Conservation (phyloP, 2,113 vertebrate genomes). For the Xenopus borealis region DNA sequence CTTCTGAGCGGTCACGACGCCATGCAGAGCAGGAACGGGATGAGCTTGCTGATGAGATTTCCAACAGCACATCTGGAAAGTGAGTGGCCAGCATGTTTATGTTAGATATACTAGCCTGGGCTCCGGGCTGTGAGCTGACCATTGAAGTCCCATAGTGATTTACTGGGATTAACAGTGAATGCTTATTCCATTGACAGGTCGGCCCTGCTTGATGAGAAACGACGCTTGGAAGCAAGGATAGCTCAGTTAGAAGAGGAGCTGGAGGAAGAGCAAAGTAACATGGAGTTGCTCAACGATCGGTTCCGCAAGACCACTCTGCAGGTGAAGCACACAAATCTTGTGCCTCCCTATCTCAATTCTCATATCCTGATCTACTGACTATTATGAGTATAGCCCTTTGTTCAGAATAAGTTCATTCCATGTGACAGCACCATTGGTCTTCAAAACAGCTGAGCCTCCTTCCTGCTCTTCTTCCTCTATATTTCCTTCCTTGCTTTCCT, state of each 20-base stretch:
- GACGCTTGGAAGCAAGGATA: slow-evolving; percentile 88
- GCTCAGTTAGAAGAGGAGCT: slow-evolving; percentile 93
- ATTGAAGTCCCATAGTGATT: too few species aligned
- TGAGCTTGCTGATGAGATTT: slow-evolving; percentile 91
- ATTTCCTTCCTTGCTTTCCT: too few species aligned
- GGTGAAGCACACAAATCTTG: slow-evolving; percentile 59
- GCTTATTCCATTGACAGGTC: slow-evolving; percentile 66
- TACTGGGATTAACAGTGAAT: too few species aligned
- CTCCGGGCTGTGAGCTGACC: too few species aligned
- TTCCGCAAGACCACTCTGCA: slow-evolving; percentile 91
- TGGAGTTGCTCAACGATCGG: slow-evolving; percentile 92
- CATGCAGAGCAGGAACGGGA: slow-evolving; percentile 94
- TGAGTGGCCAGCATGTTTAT: slow-evolving; percentile 60
- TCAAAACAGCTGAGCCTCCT: too few species aligned
- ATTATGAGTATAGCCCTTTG: too few species aligned
- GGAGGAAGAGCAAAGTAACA: slow-evolving; percentile 96
- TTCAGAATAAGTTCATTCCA: too few species aligned
- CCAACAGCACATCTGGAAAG: slow-evolving; percentile 93
- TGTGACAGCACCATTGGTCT: too few species aligned
- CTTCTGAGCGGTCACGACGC: slow-evolving; percentile 84
- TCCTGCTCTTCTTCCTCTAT: too few species aligned
- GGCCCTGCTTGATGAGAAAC: slow-evolving; percentile 90
- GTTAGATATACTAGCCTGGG: not conserved
- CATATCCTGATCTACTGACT: too few species aligned
- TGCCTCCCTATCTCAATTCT: not conserved